These are phyloP conservation scores for Punctoribates punctum DNA, from an alignment of 2,888 invertebrate species.

Conservation along the genomic window DNA sequence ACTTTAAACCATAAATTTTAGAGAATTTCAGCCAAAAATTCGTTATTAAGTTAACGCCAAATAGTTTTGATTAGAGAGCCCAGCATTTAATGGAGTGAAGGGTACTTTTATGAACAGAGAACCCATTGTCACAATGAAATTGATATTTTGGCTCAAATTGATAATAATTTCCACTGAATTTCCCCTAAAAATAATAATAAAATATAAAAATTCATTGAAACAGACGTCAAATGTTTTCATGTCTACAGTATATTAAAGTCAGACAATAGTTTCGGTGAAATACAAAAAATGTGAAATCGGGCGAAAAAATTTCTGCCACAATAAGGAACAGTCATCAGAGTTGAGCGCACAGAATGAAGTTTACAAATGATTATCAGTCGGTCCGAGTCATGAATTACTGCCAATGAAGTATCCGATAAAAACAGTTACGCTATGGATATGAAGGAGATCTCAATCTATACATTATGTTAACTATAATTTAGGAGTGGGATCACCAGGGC, in stretches of 20 bases:
- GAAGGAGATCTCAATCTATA: neutral
- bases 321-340: neutral
- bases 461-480: neutral
- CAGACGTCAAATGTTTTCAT: neutral
- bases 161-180: slow-evolving; percentile 34
- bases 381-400: neutral
- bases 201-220: neutral
- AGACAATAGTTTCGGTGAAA: neutral
- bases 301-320: slow-evolving; percentile 4
- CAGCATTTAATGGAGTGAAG: neutral
- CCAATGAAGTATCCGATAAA: neutral
- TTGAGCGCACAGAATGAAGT: neutral
- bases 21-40: neutral
- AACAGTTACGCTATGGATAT: neutral
- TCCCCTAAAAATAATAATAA: slow-evolving; percentile 3
- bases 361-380: neutral
- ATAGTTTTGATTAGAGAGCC: neutral
- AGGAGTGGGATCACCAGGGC: no score
- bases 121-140: neutral
- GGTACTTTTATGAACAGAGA: neutral
- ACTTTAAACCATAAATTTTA: neutral
- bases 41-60: neutral
- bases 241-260: neutral
- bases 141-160: slow-evolving; percentile 1
- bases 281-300: neutral